Conservation (phyloP, 2,113 vertebrate species). For the Bubalus kerabau region DNA sequence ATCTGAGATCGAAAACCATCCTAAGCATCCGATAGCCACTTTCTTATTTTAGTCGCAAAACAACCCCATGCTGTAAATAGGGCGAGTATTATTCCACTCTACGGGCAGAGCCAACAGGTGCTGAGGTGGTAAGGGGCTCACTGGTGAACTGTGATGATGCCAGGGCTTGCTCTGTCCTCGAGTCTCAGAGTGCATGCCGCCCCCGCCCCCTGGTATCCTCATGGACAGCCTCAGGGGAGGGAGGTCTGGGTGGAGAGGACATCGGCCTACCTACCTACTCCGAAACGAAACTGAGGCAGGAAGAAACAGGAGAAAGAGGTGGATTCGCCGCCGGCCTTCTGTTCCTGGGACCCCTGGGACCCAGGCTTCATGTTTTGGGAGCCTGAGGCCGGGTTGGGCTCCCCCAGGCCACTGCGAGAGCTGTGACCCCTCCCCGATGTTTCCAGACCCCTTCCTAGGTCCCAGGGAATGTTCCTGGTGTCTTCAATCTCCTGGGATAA, state of each 20-base stretch:
- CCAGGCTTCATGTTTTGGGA: background rate
- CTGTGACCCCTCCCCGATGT: background rate
- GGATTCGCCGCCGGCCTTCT: background rate
- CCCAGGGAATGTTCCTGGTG: background rate
- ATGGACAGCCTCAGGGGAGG: background rate
- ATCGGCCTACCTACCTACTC: background rate
- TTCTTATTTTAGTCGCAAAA: background rate
- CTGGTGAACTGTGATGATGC: background rate
- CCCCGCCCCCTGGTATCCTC: fast-evolving
- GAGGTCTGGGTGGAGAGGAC: background rate
- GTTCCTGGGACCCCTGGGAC: background rate
- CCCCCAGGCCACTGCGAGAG: background rate
- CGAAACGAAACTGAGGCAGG: background rate
- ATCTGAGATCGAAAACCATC: slow-evolving; percentile 29
- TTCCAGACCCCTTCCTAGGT: background rate
- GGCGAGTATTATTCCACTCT: background rate
- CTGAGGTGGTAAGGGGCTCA: background rate
- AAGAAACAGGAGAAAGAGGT: background rate
- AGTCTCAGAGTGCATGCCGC: fast-evolving
- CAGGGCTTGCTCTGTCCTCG: background rate
- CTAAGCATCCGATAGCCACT: background rate
- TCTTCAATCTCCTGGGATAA: background rate
- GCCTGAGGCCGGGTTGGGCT: background rate
- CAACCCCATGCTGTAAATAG: background rate
- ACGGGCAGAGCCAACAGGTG: background rate